phyloP scores from a whole-genome alignment of 1,140 invertebrate species.

The Agrypnia vestita region DNA sequence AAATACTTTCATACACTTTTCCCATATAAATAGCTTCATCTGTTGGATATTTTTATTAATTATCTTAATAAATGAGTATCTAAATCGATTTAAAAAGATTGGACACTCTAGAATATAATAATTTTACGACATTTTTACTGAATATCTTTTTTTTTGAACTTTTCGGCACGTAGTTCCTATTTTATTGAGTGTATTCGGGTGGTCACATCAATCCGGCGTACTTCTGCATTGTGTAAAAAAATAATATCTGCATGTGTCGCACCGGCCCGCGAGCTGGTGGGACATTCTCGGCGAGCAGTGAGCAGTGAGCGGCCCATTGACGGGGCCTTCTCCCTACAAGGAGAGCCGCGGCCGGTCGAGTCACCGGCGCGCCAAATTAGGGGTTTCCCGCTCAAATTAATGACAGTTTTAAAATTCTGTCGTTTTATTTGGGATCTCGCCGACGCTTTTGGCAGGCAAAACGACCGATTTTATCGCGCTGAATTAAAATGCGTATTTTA shows the following conservation, averaged over 20 bases:
- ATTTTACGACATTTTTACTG: no score
- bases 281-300: constrained; percentile 7
- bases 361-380: constrained; percentile 14
- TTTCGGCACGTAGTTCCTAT: no score
- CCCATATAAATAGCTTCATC: no score
- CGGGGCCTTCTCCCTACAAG: neutral
- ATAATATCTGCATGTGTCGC: neutral
- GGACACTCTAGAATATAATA: no score
- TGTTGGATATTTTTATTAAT: no score
- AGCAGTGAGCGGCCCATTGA: neutral
- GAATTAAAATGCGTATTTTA: constrained; percentile 1
- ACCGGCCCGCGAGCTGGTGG: neutral
- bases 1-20: no score
- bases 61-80: no score
- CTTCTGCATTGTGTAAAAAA: no score
- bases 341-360: neutral
- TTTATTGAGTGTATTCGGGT: no score
- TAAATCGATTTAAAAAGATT: no score
- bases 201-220: neutral
- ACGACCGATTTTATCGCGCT: neutral
- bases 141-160: no score
- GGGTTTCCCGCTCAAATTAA: constrained; percentile 22
- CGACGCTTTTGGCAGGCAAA: neutral
- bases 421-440: neutral
- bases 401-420: neutral